Percentiles rank a stretch among this genome's conserved stretches.
These are phyloP conservation scores for Hesperia comma DNA, from an alignment of 2,888 invertebrate genomes.

Conservation along the genomic window DNA sequence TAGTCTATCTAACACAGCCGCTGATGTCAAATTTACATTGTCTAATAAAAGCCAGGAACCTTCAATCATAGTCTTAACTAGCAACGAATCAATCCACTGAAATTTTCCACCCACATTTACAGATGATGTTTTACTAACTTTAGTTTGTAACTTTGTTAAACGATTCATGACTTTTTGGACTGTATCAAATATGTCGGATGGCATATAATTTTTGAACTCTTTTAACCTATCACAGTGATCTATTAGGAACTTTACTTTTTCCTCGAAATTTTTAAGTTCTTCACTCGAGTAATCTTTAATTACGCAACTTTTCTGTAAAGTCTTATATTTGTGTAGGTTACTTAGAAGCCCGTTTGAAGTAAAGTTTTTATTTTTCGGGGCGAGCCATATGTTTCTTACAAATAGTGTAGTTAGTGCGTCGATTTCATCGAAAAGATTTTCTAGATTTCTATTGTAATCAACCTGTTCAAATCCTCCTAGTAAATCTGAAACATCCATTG, in stretches of 20 bases:
- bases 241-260: constrained; percentile 61
- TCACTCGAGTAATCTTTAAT: constrained; percentile 47
- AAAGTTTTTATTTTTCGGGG: constrained; percentile 52
- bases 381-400: constrained; percentile 75
- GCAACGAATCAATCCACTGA: constrained; percentile 95
- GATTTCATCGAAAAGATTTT: constrained; percentile 85
- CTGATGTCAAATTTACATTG: constrained; percentile 97
- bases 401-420: constrained; percentile 80
- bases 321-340: constrained; percentile 62
- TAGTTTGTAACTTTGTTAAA: constrained; percentile 65
- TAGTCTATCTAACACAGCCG: constrained; percentile 97
- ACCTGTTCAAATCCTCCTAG: constrained; percentile 99
- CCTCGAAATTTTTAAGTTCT: constrained; percentile 58
- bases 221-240: constrained; percentile 59
- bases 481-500: constrained; percentile 97
- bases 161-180: constrained; percentile 58
- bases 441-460: constrained; percentile 89
- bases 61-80: constrained; percentile 92
- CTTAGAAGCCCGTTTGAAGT: constrained; percentile 60
- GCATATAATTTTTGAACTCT: constrained; percentile 43
- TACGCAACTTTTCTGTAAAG: constrained; percentile 49
- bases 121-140: constrained; percentile 82
- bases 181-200: constrained; percentile 40
- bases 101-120: constrained; percentile 94
- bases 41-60: constrained; percentile 94